phyloP scores from a whole-genome alignment of 2,888 invertebrate species.

The Lasioglossum lativentre region DNA sequence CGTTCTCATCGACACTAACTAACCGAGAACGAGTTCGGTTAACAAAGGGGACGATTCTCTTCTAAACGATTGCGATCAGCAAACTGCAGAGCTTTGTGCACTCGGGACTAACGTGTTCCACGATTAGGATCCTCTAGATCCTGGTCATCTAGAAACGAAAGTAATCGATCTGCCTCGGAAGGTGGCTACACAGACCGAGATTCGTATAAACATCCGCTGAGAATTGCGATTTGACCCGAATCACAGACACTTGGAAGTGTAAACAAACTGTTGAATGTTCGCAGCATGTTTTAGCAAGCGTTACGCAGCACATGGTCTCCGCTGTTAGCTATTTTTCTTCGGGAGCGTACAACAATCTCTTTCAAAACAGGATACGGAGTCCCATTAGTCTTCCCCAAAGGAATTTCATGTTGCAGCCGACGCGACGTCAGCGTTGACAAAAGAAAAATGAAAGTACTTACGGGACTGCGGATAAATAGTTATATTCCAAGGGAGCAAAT shows the following conservation, averaged over 20 bases:
- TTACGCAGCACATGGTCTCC: neutral
- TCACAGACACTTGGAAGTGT: neutral
- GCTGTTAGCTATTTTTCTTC: neutral
- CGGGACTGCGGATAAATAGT: neutral
- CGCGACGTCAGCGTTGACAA: neutral
- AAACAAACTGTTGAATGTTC: neutral
- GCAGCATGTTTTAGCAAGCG: neutral
- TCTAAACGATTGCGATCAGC: neutral
- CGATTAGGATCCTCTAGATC: no score
- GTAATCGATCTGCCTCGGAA: neutral
- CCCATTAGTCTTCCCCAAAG: neutral
- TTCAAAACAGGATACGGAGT: neutral
- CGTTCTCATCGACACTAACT: neutral
- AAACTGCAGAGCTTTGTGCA: neutral
- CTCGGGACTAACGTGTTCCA: no score
- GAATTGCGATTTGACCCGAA: neutral
- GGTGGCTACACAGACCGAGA: neutral
- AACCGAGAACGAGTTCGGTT: conserved; percentile 15
- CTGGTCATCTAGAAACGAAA: neutral
- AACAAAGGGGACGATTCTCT: neutral
- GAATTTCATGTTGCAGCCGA: neutral
- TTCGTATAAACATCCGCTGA: neutral
- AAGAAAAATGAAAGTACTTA: neutral
- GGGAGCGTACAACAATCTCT: neutral
- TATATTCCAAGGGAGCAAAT: neutral